phyloP scores from a whole-genome alignment of 2,113 vertebrate species.

The Poecile atricapillus region DNA sequence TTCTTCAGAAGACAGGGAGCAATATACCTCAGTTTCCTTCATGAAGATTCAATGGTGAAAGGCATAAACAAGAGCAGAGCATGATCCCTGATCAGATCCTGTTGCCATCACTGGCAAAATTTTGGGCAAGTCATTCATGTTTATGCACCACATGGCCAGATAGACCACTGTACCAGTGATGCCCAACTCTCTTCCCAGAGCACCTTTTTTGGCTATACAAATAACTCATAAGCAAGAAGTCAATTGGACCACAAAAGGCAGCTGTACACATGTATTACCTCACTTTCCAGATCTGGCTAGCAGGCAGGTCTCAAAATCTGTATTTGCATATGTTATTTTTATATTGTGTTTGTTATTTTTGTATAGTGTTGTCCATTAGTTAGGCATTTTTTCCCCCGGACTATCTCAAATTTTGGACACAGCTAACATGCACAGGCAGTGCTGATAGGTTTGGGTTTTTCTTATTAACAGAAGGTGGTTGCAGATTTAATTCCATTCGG shows the following conservation, averaged over 20 bases:
- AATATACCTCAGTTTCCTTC: not conserved
- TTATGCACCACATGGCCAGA: not conserved
- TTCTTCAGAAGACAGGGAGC: not conserved
- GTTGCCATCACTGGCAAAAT: not conserved
- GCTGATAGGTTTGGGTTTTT: not conserved
- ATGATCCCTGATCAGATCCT: not conserved
- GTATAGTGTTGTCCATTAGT: too few species aligned
- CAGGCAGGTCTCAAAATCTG: not conserved
- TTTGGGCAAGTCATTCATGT: not conserved
- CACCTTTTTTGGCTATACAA: not conserved
- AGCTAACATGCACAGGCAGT: not conserved
- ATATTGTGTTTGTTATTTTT: not conserved
- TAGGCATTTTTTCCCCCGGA: not conserved
- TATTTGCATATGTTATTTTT: not conserved
- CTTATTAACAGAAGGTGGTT: not conserved
- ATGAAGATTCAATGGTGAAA: not conserved
- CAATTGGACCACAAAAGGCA: not conserved
- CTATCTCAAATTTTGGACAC: not conserved
- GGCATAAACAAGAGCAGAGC: not conserved
- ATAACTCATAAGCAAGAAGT: not conserved
- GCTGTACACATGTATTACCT: not conserved
- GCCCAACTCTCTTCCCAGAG: not conserved
- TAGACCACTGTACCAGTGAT: rapidly evolving
- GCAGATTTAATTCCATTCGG: not conserved
- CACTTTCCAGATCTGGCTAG: not conserved